Evolutionary conservation across 2,113 vertebrate species (phyloP), one percentile per base, ranked within the genome.

Genomic region (Notothenia rossii): DNA sequence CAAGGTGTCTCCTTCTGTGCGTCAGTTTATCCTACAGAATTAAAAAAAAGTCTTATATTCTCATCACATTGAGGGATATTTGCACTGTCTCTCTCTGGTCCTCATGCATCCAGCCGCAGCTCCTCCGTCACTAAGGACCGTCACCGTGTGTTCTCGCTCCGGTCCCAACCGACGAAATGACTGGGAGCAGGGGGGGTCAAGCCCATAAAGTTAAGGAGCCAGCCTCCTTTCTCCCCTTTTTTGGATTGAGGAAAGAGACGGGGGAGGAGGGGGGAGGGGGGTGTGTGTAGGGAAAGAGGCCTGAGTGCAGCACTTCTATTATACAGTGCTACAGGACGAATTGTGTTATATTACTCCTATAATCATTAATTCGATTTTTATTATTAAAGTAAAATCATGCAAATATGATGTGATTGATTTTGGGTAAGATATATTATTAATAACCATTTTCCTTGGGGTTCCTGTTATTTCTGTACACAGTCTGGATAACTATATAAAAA

Each of bases 171-270:
- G 45, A 88, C 87, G 81, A 88, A 91, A 83, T 82, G 91, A 90
- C 85, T 86, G 84, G 55, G 82, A 69, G 78, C 55, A 11, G 61
- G 74, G 62, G 72, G 86, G 90, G 91, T 84, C 77, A 80, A 86
- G 86, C 89, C 89, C 91, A 84, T 79, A 74, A 90, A 89, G 85
- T 91, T 80, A 83, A 71, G 85, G 79, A 87, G 88, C 87, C 90
- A 88, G 84, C 87, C 91, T 90, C 88, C 81, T 83, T 85, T 82
- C 79, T 81, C 73, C 62, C 60, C 77, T 64, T 70, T 40, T 84
- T 82, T 68, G 79, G 82, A 81, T 75, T 70, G 59, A 79, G 59
- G 77, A 62, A 79, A 11, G 66, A 74, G 43, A 29, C 59, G 40
- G 50, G 76, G 56, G 67, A 46, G 74, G 70, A 84, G 55, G 81